A percentile compares a stretch with the other conserved stretches of the same genome.
Conservation (phyloP, 2,888 invertebrate species). For the Lasioglossum zephyrum region DNA sequence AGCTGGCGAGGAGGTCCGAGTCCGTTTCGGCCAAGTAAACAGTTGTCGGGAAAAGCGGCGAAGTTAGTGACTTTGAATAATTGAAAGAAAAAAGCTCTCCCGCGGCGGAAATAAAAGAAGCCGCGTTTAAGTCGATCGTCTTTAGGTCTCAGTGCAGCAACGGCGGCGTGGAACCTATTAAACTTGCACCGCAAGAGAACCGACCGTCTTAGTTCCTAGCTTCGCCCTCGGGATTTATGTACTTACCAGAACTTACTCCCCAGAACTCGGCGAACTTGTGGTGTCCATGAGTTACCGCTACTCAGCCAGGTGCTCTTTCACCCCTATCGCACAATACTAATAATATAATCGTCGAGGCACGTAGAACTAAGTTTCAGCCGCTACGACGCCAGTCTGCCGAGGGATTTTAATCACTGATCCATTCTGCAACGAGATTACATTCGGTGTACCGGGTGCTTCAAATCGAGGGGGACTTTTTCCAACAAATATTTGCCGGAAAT, state of each 20-base stretch:
- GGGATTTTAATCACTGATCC: slow-evolving; percentile 52
- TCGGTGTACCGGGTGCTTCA: slow-evolving; percentile 1
- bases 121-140: slow-evolving; percentile 78
- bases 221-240: slow-evolving; percentile 75
- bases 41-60: slow-evolving; percentile 54
- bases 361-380: slow-evolving; percentile 46
- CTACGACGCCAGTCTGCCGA: slow-evolving; percentile 21
- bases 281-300: slow-evolving; percentile 66
- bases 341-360: slow-evolving; percentile 61
- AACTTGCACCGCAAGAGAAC: slow-evolving; percentile 75
- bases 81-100: slow-evolving; percentile 24
- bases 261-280: slow-evolving; percentile 66
- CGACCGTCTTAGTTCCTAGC: slow-evolving; percentile 74
- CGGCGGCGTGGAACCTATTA: slow-evolving; percentile 70
- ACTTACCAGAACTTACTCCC: slow-evolving; percentile 75
- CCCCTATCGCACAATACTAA: slow-evolving; percentile 55
- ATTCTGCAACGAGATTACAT: slow-evolving; percentile 12
- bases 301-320: slow-evolving; percentile 43
- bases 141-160: slow-evolving; percentile 75
- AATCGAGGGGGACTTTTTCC: background rate
- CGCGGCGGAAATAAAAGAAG: slow-evolving; percentile 53
- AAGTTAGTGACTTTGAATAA: slow-evolving; percentile 27
- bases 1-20: background rate
- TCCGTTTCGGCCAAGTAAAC: no score
- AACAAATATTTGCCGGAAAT: background rate